Conservation (phyloP, 2,888 invertebrate genomes). For the Lasioglossum pauxillum region DNA sequence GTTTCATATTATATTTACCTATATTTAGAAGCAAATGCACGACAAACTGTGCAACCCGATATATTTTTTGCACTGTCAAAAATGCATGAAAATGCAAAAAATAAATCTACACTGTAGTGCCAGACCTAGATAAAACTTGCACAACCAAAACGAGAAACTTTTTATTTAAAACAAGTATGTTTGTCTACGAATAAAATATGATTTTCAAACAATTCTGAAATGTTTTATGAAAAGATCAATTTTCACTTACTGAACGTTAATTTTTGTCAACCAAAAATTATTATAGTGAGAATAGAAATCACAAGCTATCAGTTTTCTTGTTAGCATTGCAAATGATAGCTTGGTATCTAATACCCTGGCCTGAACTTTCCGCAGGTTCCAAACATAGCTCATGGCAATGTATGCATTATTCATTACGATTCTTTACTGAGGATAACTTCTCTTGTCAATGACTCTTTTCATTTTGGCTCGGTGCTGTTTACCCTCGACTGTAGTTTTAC, state of each 20-base stretch:
- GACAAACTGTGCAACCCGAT: not conserved
- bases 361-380: not conserved
- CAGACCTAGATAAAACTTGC: not conserved
- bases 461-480: not conserved
- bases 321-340: not conserved
- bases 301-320: not conserved
- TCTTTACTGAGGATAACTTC: not conserved
- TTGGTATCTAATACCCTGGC: not conserved
- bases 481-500: constrained; percentile 9
- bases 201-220: not conserved
- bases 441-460: constrained; percentile 4
- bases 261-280: not conserved
- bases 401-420: not conserved
- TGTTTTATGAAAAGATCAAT: not conserved
- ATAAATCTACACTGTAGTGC: not conserved
- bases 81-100: not conserved
- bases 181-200: not conserved
- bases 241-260: not conserved
- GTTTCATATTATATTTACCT: not conserved
- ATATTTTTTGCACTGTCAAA: not conserved
- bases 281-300: not conserved
- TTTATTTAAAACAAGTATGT: not conserved
- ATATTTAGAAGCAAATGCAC: not conserved
- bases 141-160: not conserved
- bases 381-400: not conserved